Conservation (phyloP, 1,140 invertebrate genomes). For the Nylanderia fulva region DNA sequence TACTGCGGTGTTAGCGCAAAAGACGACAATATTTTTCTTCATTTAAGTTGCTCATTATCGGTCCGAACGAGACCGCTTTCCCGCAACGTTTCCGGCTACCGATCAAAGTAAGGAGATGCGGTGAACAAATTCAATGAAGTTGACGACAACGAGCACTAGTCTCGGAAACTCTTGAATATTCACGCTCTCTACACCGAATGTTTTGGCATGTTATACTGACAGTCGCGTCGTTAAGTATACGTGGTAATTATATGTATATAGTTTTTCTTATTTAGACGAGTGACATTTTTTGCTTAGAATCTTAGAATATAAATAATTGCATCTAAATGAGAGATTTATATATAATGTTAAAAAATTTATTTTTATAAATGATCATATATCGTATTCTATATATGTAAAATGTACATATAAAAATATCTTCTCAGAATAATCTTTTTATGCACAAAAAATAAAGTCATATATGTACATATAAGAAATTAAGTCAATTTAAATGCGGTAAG, state of each 20-base stretch:
- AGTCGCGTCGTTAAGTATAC: slow-evolving; percentile 4
- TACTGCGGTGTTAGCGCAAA: background rate
- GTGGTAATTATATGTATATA: background rate
- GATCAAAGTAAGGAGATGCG: slow-evolving; percentile 62
- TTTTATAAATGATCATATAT: no score
- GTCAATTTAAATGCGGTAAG: background rate
- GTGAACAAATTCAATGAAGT: slow-evolving; percentile 67
- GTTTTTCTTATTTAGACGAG: background rate
- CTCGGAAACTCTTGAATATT: slow-evolving; percentile 68
- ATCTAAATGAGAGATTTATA: background rate
- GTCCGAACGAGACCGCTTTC: slow-evolving; percentile 9
- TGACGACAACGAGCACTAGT: slow-evolving; percentile 28
- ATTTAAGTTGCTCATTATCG: slow-evolving; percentile 27
- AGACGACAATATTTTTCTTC: slow-evolving; percentile 50
- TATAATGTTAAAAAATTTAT: no score
- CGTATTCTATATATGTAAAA: background rate
- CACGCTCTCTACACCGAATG: slow-evolving; percentile 37
- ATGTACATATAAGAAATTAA: background rate
- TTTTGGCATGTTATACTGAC: background rate
- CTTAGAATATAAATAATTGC: background rate
- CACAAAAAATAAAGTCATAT: background rate
- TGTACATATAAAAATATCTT: background rate
- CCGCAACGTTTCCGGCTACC: slow-evolving; percentile 25
- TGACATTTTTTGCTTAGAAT: background rate
- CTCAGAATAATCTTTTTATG: background rate